Evolutionary conservation across 37 sponge, comb jelly and placozoan species (phyloP).

Genomic region (Geodia barretti): DNA sequence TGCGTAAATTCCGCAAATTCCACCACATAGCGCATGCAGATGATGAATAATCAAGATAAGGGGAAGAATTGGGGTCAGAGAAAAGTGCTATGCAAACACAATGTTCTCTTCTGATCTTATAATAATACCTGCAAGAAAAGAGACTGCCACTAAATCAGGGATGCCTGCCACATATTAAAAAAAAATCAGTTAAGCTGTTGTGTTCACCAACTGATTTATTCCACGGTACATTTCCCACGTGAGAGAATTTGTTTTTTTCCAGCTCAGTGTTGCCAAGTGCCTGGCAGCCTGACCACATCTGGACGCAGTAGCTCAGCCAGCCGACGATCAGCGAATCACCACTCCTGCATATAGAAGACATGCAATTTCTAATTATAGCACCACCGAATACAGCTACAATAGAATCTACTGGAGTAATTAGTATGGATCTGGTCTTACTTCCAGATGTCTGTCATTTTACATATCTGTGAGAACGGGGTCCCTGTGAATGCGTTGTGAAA

Average conservation of each 20-base stretch:
- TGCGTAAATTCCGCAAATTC: neutral
- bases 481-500: conserved; percentile 35
- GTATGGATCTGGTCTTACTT: conserved; percentile 24
- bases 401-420: neutral
- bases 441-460: conserved; percentile 99
- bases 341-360: conserved; percentile 51
- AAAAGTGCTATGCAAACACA: conserved; percentile 98
- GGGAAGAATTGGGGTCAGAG: conserved; percentile 41
- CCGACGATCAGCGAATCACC: conserved; percentile 90
- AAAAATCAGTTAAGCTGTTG: too few relatives aligned
- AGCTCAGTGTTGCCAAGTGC: conserved; percentile 94
- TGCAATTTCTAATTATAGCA: neutral
- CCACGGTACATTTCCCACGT: too few relatives aligned
- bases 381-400: neutral
- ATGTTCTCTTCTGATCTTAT: conserved; percentile 96
- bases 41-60: neutral
- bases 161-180: too few relatives aligned
- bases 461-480: conserved; percentile 87
- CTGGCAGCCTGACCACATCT: conserved; percentile 96
- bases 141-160: too few relatives aligned
- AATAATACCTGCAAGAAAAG: conserved; percentile 59
- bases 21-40: neutral
- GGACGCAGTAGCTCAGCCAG: conserved; percentile 92
- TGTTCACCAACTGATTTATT: too few relatives aligned
- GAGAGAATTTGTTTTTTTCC: conserved; percentile 93